These are phyloP conservation scores for Hippocampus zosterae DNA, from an alignment of 2,113 vertebrate genomes.

Conservation along the genomic window DNA sequence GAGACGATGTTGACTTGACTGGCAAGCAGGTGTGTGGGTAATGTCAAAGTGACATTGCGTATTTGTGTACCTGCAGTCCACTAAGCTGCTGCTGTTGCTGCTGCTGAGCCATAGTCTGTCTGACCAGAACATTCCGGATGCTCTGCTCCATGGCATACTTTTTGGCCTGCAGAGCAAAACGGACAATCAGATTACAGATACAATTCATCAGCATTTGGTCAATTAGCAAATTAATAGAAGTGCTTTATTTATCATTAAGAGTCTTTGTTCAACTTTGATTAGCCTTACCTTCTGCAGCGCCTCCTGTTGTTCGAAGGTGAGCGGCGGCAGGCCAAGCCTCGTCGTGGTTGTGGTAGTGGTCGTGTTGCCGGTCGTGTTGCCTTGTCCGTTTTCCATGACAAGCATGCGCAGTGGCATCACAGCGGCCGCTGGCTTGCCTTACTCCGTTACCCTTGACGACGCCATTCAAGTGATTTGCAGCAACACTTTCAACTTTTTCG, in stretches of 20 bases:
- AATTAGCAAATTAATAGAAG: no score
- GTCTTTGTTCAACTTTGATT: no score
- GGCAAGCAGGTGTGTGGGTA: no score
- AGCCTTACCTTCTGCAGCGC: constrained; percentile 91
- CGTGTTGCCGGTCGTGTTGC: constrained; percentile 83
- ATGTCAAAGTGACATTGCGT: no score
- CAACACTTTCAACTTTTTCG: not conserved
- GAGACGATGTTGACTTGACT: no score
- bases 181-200: not conserved
- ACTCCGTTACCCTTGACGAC: not conserved
- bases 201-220: no score
- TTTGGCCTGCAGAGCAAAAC: constrained; percentile 81
- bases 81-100: constrained; percentile 99
- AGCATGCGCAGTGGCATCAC: not conserved
- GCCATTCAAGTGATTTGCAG: constrained; percentile 1
- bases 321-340: constrained; percentile 93
- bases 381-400: constrained; percentile 93
- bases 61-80: constrained; percentile 86
- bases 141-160: constrained; percentile 99
- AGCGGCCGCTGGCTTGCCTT: not conserved
- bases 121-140: constrained; percentile 99
- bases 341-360: not conserved
- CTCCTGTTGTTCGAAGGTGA: constrained; percentile 97
- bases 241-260: not conserved
- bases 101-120: constrained; percentile 88